A percentile compares a stretch with the other conserved stretches of the same genome.
Evolutionary conservation across 2,888 invertebrate species (phyloP).

Genomic region (Scaptodrosophila latifasciaeformis): DNA sequence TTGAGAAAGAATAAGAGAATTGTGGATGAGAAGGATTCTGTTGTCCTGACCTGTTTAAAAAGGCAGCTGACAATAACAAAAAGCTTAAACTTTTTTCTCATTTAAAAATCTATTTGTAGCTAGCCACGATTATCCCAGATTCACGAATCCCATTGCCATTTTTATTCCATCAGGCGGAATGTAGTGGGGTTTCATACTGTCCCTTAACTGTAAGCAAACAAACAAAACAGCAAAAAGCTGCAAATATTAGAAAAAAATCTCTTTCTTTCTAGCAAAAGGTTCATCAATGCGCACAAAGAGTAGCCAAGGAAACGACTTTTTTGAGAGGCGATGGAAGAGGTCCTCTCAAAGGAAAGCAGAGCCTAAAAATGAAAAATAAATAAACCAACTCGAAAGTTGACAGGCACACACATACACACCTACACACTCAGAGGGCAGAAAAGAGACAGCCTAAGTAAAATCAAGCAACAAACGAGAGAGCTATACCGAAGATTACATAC

Average conservation of each 20-base stretch:
- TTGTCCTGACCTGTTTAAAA: too few relatives aligned
- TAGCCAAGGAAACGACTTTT: not conserved
- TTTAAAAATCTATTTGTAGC: too few relatives aligned
- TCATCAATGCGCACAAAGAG: slow-evolving; percentile 15
- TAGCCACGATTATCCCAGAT: too few relatives aligned
- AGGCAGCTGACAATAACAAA: too few relatives aligned
- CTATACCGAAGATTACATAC: too few relatives aligned
- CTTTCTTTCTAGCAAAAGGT: slow-evolving; percentile 3
- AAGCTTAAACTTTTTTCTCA: too few relatives aligned
- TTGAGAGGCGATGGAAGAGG: not conserved
- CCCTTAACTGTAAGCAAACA: slow-evolving; percentile 56
- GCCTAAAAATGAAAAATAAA: slow-evolving; percentile 57
- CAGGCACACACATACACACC: slow-evolving; percentile 18
- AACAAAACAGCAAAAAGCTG: slow-evolving; percentile 37
- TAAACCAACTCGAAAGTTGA: slow-evolving; percentile 55
- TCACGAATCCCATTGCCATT: too few relatives aligned
- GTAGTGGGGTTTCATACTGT: slow-evolving; percentile 20
- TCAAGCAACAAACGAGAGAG: too few relatives aligned
- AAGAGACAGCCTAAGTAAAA: too few relatives aligned
- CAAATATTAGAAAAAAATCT: slow-evolving; percentile 44
- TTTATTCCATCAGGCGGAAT: too few relatives aligned
- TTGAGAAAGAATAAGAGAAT: too few relatives aligned
- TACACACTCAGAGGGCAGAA: slow-evolving; percentile 10
- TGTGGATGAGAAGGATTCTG: too few relatives aligned
- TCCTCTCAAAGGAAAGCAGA: slow-evolving; percentile 15